These are phyloP conservation scores for Oithona nana DNA, from an alignment of 2,888 invertebrate species.

Conservation along the genomic window DNA sequence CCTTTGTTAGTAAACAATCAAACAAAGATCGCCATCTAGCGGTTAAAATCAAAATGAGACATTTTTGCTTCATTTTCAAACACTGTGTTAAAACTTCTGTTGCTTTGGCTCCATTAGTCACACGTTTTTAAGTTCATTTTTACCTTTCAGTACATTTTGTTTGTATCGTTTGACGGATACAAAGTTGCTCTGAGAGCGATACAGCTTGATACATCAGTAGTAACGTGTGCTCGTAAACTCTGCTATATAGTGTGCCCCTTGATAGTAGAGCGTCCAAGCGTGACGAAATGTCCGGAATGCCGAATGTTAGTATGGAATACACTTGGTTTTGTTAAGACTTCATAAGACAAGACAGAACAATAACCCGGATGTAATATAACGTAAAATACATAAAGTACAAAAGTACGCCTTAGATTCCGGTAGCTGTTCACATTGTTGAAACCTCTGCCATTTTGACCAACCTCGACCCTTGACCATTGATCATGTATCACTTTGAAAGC, in stretches of 20 bases:
- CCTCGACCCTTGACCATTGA: conserved; percentile 12
- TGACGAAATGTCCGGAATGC: conserved; percentile 17
- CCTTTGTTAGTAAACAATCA: too few relatives aligned
- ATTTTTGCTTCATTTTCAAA: too few relatives aligned
- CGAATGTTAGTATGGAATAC: conserved; percentile 2
- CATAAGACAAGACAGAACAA: background rate
- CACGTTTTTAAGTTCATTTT: too few relatives aligned
- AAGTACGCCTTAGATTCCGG: background rate
- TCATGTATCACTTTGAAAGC: background rate
- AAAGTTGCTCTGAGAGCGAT: background rate
- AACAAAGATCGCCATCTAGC: too few relatives aligned
- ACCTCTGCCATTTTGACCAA: conserved; percentile 16
- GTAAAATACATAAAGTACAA: background rate
- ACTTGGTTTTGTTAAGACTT: background rate
- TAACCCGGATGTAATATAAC: too few relatives aligned
- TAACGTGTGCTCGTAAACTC: background rate
- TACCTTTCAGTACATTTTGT: too few relatives aligned
- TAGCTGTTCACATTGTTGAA: background rate
- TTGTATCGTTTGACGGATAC: too few relatives aligned
- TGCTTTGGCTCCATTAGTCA: too few relatives aligned
- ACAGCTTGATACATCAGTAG: background rate
- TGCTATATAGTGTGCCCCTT: conserved; percentile 13
- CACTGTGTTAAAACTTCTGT: too few relatives aligned
- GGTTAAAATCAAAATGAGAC: too few relatives aligned
- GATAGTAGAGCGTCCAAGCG: conserved; percentile 15